A percentile compares a stretch with the other conserved stretches of the same genome.
These are phyloP conservation scores for Psammodynastes pulverulentus DNA, from an alignment of 2,113 vertebrate genomes.

Conservation along the genomic window DNA sequence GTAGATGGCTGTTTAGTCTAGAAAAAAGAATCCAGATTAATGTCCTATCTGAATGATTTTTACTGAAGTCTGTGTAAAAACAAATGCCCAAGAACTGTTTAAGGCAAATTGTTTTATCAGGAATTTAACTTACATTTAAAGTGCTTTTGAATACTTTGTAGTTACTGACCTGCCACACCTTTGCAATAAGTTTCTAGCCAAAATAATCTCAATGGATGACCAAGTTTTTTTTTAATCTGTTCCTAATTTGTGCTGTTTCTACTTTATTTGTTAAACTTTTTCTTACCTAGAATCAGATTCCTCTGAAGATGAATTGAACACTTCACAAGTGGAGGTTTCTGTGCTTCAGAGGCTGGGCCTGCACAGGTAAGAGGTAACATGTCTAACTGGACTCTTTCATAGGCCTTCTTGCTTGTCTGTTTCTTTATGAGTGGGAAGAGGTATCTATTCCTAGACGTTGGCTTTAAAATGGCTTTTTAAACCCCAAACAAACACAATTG, in stretches of 20 bases:
- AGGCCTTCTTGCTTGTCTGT: not conserved
- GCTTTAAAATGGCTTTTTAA: not conserved
- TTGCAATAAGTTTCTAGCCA: not conserved
- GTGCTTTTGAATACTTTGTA: not conserved
- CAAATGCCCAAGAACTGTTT: not conserved
- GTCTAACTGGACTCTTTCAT: not conserved
- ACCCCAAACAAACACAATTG: not conserved
- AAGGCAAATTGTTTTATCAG: not conserved
- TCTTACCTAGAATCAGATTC: slow-evolving; percentile 36
- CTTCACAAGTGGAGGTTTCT: slow-evolving; percentile 64
- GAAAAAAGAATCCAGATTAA: not conserved
- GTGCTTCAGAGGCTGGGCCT: slow-evolving; percentile 75
- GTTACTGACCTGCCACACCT: not conserved
- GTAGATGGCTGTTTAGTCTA: not conserved
- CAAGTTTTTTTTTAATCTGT: not conserved
- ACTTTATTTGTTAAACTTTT: not conserved
- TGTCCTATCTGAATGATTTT: not conserved
- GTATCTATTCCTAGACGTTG: not conserved
- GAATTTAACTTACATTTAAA: not conserved
- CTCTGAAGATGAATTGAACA: slow-evolving; percentile 45
- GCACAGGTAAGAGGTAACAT: slow-evolving; percentile 65
- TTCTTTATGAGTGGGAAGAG: not conserved
- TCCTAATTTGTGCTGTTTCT: not conserved
- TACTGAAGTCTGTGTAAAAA: not conserved
- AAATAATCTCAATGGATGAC: not conserved